A percentile compares a stretch with the other conserved stretches of the same genome.
Evolutionary conservation across 2,797 vertebrate species (phyloP).

Genomic region (Rhinogobio ventralis): DNA sequence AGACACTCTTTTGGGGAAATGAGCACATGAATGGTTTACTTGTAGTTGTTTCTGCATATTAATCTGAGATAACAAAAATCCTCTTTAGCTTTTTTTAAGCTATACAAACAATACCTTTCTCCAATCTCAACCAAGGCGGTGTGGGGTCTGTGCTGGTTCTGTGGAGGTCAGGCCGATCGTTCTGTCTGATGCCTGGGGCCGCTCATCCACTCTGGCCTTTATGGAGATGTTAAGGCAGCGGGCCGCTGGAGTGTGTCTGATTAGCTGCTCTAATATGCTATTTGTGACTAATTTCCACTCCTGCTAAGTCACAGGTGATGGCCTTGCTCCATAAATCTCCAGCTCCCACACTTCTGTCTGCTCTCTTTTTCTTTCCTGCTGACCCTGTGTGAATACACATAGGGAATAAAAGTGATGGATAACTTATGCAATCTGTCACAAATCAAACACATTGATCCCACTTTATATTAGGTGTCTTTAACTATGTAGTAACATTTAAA

Average conservation of each 20-base stretch:
- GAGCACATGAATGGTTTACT: too few relatives aligned
- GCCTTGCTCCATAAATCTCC: conserved; percentile 89
- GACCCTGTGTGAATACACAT: conserved; percentile 84
- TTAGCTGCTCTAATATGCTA: conserved; percentile 98
- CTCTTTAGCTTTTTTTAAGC: not conserved
- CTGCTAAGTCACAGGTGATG: conserved; percentile 94
- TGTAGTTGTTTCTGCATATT: not conserved
- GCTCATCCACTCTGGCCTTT: conserved; percentile 88
- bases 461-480: not conserved
- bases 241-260: conserved; percentile 94
- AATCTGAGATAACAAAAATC: not conserved
- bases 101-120: not conserved
- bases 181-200: conserved; percentile 87
- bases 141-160: conserved; percentile 69
- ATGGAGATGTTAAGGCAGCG: conserved; percentile 93
- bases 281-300: conserved; percentile 98
- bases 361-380: not conserved
- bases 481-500: not conserved
- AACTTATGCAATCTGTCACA: conserved; percentile 59
- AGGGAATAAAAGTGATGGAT: conserved; percentile 89
- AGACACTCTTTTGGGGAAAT: too few relatives aligned
- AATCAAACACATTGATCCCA: not conserved
- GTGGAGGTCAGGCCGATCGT: conserved; percentile 92
- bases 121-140: not conserved
- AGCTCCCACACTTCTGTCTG: conserved; percentile 24